These are phyloP conservation scores for Byasa hedistus DNA, from an alignment of 2,888 invertebrate species.

Conservation along the genomic window DNA sequence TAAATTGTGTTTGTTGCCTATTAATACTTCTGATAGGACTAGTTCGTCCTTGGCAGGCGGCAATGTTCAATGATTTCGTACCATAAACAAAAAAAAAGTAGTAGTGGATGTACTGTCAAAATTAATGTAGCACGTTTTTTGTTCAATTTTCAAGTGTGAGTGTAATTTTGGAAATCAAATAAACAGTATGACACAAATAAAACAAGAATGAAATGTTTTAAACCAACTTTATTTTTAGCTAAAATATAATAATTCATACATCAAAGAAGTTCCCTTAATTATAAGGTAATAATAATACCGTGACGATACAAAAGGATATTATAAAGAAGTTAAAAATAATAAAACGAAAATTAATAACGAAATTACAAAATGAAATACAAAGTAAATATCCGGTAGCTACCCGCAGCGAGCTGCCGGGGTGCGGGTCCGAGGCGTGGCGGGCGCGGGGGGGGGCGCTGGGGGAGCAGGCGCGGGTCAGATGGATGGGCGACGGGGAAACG, in stretches of 20 bases:
- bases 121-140: no score
- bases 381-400: neutral
- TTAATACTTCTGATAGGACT: no score
- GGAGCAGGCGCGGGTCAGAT: slow-evolving; percentile 29
- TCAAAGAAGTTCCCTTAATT: slow-evolving; percentile 70
- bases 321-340: slow-evolving; percentile 42
- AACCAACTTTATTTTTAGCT: slow-evolving; percentile 81
- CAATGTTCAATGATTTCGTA: no score
- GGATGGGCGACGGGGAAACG: slow-evolving; percentile 47
- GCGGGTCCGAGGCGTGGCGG: no score
- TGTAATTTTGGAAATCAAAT: no score
- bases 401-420: neutral
- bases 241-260: slow-evolving; percentile 81
- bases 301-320: slow-evolving; percentile 54
- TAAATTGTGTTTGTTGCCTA: no score
- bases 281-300: slow-evolving; percentile 60
- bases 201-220: slow-evolving; percentile 61
- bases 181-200: slow-evolving; percentile 44
- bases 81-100: no score
- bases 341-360: slow-evolving; percentile 35
- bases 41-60: no score
- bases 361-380: slow-evolving; percentile 34
- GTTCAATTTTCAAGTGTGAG: no score
- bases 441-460: neutral
- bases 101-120: no score